Percentiles rank a stretch among this genome's conserved stretches.
Evolutionary conservation across 1,140 invertebrate species (phyloP).

Genomic region (Bactericera cockerelli): DNA sequence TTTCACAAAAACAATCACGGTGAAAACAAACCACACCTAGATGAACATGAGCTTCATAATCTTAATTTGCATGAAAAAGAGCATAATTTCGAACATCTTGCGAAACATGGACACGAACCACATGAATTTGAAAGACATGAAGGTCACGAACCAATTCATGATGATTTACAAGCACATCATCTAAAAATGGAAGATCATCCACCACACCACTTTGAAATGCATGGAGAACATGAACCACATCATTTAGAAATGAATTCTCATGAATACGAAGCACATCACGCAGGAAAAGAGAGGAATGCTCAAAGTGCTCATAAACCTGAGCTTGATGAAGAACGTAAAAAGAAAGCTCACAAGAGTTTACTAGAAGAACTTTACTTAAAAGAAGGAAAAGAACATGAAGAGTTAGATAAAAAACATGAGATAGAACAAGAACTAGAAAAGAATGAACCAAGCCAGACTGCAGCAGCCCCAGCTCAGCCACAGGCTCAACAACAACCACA

Average conservation of each 20-base stretch:
- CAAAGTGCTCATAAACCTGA: neutral
- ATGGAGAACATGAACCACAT: no score
- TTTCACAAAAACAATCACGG: neutral
- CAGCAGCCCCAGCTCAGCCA: neutral
- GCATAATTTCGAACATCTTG: no score
- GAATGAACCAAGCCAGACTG: neutral
- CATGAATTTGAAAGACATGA: neutral
- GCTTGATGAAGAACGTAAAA: neutral
- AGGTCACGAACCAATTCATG: neutral
- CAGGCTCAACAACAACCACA: neutral
- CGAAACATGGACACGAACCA: neutral
- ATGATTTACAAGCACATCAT: no score
- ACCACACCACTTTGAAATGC: no score
- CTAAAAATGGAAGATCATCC: no score
- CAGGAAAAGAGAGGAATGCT: no score
- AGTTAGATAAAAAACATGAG: neutral
- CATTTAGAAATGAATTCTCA: neutral
- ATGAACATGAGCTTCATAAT: no score
- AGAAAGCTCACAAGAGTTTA: neutral
- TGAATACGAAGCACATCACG: neutral
- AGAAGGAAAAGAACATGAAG: neutral
- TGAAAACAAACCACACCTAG: neutral
- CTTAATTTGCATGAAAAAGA: no score
- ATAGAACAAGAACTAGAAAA: neutral
- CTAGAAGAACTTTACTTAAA: neutral